phyloP scores from a whole-genome alignment of 2,888 invertebrate genomes.

The Margaritifera margaritifera region DNA sequence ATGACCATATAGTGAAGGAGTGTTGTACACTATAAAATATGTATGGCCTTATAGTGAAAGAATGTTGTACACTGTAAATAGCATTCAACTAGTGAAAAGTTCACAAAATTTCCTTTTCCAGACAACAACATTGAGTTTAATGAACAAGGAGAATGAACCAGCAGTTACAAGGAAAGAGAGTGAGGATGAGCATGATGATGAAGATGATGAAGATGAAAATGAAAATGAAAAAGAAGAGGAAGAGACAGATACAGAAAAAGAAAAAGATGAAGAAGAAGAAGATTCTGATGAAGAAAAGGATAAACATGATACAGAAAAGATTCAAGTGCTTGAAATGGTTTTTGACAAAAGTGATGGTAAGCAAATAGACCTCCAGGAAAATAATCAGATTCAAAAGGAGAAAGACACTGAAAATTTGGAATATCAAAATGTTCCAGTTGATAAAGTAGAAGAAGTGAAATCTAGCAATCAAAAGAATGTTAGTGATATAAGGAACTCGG shows the following conservation, averaged over 20 bases:
- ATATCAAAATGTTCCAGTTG: too few relatives aligned
- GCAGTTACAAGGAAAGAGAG: slow-evolving; percentile 14
- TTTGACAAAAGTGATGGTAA: slow-evolving; percentile 6
- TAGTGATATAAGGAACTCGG: too few relatives aligned
- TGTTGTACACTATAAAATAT: too few relatives aligned
- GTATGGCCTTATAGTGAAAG: too few relatives aligned
- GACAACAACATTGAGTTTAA: slow-evolving; percentile 56
- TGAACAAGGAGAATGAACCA: slow-evolving; percentile 19
- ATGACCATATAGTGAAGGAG: too few relatives aligned
- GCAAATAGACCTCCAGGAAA: too few relatives aligned
- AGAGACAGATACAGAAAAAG: slow-evolving; percentile 32
- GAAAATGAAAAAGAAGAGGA: slow-evolving; percentile 43
- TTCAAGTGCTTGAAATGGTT: slow-evolving; percentile 10
- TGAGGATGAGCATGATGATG: slow-evolving; percentile 11
- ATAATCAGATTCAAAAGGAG: too few relatives aligned
- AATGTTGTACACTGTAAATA: too few relatives aligned
- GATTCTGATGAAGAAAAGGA: slow-evolving; percentile 36
- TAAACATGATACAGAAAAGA: slow-evolving; percentile 9
- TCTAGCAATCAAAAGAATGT: too few relatives aligned
- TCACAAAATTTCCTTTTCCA: slow-evolving; percentile 21
- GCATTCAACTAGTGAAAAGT: neutral
- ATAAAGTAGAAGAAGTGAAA: too few relatives aligned
- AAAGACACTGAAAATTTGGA: too few relatives aligned
- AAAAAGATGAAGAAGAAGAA: slow-evolving; percentile 38
- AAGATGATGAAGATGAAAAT: slow-evolving; percentile 35